Evolutionary conservation across 2,113 vertebrate genomes (phyloP), one percentile per base, ranked within the genome.

Genomic region (Zootoca vivipara): DNA sequence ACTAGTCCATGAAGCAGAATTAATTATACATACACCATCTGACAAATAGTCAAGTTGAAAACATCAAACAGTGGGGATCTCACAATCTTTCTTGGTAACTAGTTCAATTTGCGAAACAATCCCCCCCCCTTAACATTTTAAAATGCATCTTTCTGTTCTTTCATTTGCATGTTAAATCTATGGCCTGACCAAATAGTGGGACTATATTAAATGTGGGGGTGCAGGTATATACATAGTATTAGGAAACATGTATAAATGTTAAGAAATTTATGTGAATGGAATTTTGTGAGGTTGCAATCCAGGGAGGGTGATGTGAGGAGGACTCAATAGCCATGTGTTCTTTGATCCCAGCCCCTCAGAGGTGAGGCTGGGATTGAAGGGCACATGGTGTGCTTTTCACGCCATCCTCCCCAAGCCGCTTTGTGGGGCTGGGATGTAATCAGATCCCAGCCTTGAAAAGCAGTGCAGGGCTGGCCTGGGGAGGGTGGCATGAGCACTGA

Each of bases 1-100:
- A 74, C 69, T 58, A 74, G 83, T 56, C 70, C 70, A 62, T 58
- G 70, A 74, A 74, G 70, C 52, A 85, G 20, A 85, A 85, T 74
- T 58, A 85, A 85, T 85, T 85, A 85, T 85, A 85, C 70, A 74
- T 85, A 58, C 30, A n/a, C 83, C 69, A 74, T 56, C 83, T 85
- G 83, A 85, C 83, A 85, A 85, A 85, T 74, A 85, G n/a, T 85
- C 65, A 85, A 74, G 33, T 58, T 72, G 69, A 28, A 85, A 85
- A 62, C 83, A 74, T 74, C 46, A 85, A 85, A 73, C 83, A 74
- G 70, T 62, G 7, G 13, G 83, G 33, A 85, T 58, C 46, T 28
- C 30, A 74, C 46, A 38, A 26, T 62, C 42, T 74, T 70, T 52
- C 52, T 58, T 52, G 62, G 56, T 62, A 85, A 74, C 26, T 85